Base-by-base conservation (phyloP, 1,140 invertebrate species). In the Panulirus ornatus region DNA sequence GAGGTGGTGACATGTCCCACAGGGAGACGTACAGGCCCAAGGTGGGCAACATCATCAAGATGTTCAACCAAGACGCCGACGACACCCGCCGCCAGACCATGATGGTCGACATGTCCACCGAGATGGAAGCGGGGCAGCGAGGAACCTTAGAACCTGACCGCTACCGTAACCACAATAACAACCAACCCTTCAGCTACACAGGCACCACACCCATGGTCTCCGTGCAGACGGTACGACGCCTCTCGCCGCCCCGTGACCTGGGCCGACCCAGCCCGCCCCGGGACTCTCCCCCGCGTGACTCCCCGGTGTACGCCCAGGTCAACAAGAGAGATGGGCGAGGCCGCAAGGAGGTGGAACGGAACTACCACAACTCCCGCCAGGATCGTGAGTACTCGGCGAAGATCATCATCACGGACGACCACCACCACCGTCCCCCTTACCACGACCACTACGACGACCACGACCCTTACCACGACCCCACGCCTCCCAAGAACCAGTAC, bases 131-230 rank as follows among this genome's bases (percentile, higher is more conserved):
- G n/a, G 54, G 73, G 0, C 90, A 34, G n/a, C 44, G 84, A 34
- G 85, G 66, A 14, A 84, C 78, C 0, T 94, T 96, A 8, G 94
- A 95, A 9, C 95, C 96, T 14, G 93, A 95, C 81, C 94, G 94
- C 0, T 95, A 95, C 84, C 95, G 95, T 47, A 94, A 95, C 16
- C 96, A 96, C 92, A 96, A 97, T 93, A 95, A 96, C 91, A 97
- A 96, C 92, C 95, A 96, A 92, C 96, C 96, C 14, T 97, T 97
- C 93, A 97, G 96, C 0, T 97, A 97, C 91, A 96, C 96, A 0
- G 90, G 85, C 34, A 85, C 78, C 47, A 30, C 42, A 19, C 84
- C 83, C 11, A 6, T 89, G 70, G 47, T 38, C 19, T 34, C 63
- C 27, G 51, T 83, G 47, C 40, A 92, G 40, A 54, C 54, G n/a